These are phyloP conservation scores for Scytalopus superciliaris DNA, from an alignment of 2,113 vertebrate species.

Conservation along the genomic window DNA sequence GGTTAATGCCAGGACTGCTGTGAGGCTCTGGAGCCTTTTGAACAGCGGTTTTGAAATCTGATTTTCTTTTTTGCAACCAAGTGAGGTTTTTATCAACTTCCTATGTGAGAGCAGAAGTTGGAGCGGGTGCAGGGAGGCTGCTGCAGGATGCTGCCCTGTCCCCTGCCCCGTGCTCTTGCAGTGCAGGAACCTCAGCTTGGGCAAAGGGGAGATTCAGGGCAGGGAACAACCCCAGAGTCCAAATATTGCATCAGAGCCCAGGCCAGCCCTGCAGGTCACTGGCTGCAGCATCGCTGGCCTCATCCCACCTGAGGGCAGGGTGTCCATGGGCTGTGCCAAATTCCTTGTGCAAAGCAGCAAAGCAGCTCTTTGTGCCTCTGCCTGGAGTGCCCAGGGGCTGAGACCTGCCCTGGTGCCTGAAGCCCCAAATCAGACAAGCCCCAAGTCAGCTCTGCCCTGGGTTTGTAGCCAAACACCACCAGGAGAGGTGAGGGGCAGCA, in stretches of 20 bases:
- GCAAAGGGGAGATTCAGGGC: background rate
- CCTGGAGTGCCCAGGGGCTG: background rate
- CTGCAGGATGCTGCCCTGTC: background rate
- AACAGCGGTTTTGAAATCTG: constrained; percentile 38
- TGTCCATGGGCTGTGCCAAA: background rate
- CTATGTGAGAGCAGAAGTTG: constrained; percentile 49
- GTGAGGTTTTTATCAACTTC: constrained; percentile 53
- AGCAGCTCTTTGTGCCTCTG: background rate
- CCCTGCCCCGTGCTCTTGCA: background rate
- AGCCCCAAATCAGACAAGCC: accelerated
- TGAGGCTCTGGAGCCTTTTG: background rate
- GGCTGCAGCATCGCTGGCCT: background rate
- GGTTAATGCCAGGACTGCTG: constrained; percentile 11
- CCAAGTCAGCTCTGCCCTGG: background rate
- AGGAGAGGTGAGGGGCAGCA: background rate
- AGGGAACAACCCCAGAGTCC: background rate
- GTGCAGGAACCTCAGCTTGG: background rate
- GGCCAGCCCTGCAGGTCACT: background rate
- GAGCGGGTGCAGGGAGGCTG: background rate
- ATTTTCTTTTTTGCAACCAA: constrained; percentile 47
- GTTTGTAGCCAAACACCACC: background rate
- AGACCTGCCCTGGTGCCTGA: background rate
- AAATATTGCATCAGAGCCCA: background rate
- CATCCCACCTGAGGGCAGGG: background rate
- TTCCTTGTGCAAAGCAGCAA: background rate